Evolutionary conservation across 2,113 vertebrate genomes (phyloP).

Genomic region (Carlito syrichta): DNA sequence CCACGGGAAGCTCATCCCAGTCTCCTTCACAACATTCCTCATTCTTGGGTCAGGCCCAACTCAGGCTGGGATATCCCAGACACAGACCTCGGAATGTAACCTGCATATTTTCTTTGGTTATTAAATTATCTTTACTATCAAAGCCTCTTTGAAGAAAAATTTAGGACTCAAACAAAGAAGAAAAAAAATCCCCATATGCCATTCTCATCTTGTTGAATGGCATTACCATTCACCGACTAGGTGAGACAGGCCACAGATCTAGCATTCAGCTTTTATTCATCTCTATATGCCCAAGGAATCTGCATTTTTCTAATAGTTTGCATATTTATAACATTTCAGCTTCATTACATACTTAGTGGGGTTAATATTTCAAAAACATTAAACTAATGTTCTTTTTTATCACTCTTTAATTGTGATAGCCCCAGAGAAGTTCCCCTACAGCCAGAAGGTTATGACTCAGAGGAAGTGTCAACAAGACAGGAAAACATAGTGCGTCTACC

Average conservation of each 20-base stretch:
- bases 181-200: not conserved
- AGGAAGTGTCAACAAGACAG: not conserved
- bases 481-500: not conserved
- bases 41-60: not conserved
- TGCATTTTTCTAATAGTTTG: not conserved
- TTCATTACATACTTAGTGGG: not conserved
- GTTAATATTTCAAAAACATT: not conserved
- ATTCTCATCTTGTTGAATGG: not conserved
- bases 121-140: slow-evolving; percentile 21
- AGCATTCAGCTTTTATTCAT: not conserved
- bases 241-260: not conserved
- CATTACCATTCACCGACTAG: not conserved
- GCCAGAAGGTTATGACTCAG: not conserved
- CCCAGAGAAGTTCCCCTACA: not conserved
- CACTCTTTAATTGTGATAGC: not conserved
- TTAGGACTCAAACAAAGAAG: not conserved
- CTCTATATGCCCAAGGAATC: not conserved
- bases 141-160: slow-evolving; percentile 10
- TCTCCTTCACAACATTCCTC: not conserved
- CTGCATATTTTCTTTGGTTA: not conserved
- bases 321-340: not conserved
- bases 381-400: not conserved
- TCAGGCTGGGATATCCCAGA: not conserved
- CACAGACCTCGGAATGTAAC: not conserved
- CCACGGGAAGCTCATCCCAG: not conserved